These are phyloP conservation scores for Ardeotis arabs DNA, from an alignment of 2,113 vertebrate genomes.

Conservation along the genomic window DNA sequence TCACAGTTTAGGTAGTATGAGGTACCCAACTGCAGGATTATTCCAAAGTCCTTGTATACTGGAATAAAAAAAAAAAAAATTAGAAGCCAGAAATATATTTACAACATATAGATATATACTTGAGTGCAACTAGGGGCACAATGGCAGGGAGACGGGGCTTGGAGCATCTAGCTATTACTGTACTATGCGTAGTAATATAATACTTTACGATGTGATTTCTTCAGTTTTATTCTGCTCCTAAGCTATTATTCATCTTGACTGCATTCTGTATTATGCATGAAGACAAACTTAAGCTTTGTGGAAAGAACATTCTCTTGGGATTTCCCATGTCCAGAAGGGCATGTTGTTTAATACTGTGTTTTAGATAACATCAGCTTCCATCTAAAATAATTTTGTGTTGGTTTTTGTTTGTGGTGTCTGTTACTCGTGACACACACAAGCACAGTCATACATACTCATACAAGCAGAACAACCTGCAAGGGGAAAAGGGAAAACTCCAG, in stretches of 20 bases:
- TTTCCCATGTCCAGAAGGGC: neutral
- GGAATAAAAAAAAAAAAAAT: neutral
- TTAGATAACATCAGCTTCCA: neutral
- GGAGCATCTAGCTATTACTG: neutral
- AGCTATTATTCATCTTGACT: slow-evolving; percentile 41
- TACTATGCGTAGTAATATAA: neutral
- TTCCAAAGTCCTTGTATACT: neutral
- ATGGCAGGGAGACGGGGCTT: fast-evolving
- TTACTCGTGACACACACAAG: neutral
- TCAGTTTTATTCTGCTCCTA: slow-evolving; percentile 8
- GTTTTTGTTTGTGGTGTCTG: neutral
- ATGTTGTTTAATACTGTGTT: neutral
- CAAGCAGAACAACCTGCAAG: neutral
- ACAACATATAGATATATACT: neutral
- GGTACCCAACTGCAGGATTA: neutral
- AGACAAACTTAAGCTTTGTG: slow-evolving; percentile 19
- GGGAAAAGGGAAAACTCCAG: neutral
- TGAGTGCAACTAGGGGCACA: neutral
- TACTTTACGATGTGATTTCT: neutral
- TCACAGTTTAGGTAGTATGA: neutral
- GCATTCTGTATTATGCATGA: slow-evolving; percentile 44
- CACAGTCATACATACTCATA: fast-evolving
- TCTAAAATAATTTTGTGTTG: neutral
- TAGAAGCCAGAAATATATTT: neutral
- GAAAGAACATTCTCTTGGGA: neutral